Conservation (phyloP, 2,888 invertebrate species). For the Onthophagus sagittarius region DNA sequence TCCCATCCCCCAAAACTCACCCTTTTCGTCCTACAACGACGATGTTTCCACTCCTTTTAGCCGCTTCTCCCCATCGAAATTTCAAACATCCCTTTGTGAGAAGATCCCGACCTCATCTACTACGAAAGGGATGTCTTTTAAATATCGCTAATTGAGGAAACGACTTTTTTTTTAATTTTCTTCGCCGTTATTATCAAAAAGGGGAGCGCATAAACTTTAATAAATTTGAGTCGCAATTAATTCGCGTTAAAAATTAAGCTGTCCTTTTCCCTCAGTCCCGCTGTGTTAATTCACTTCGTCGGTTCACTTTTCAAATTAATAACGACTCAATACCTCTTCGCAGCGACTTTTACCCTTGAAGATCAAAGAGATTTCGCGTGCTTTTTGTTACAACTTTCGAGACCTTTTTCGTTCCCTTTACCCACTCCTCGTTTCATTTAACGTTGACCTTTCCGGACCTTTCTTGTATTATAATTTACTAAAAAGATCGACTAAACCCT, state of each 20-base stretch:
- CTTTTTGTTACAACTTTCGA: not conserved
- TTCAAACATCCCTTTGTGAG: not conserved
- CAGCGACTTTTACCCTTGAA: not conserved
- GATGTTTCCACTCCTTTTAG: not conserved
- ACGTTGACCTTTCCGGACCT: not conserved
- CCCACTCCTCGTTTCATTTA: not conserved
- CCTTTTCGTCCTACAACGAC: not conserved
- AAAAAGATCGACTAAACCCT: not conserved
- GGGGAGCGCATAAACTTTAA: not conserved
- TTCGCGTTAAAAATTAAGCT: not conserved
- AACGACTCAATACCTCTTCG: not conserved
- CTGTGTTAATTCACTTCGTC: not conserved
- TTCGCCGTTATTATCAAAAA: not conserved
- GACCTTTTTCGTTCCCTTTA: not conserved
- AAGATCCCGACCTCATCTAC: not conserved
- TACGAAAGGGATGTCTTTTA: not conserved
- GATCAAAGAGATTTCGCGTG: not conserved
- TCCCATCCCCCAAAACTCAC: not conserved
- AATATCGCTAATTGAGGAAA: not conserved
- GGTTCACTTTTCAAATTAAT: not conserved
- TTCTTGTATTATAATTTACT: not conserved
- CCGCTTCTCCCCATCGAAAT: not conserved
- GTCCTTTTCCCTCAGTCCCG: not conserved
- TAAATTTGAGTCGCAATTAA: not conserved
- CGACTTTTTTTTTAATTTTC: not conserved